These are phyloP conservation scores for Chiloscyllium plagiosum DNA, from an alignment of 2,113 vertebrate species.

Conservation along the genomic window DNA sequence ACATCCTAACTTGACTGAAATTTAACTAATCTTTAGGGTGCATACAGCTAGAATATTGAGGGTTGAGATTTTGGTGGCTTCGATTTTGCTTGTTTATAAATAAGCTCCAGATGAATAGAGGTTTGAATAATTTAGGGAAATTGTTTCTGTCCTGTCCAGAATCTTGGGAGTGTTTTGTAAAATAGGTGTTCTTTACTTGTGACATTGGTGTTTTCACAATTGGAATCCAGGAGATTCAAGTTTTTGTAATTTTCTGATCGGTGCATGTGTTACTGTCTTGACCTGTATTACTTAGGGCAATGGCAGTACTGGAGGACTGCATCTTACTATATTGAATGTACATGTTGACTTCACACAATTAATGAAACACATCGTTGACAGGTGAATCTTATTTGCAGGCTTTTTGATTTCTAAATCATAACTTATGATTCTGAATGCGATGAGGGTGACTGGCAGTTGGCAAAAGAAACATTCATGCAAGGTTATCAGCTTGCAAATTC, in stretches of 20 bases:
- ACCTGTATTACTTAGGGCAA: neutral
- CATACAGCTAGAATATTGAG: neutral
- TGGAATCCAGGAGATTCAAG: neutral
- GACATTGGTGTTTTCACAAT: neutral
- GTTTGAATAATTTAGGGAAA: neutral
- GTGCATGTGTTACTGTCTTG: neutral
- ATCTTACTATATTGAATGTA: neutral
- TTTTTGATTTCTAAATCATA: neutral
- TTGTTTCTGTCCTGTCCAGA: neutral
- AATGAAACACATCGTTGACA: neutral
- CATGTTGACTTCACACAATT: neutral
- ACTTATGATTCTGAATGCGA: neutral
- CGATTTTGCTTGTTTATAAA: neutral
- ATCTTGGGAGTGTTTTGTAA: neutral
- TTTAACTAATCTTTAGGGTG: neutral
- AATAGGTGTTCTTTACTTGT: neutral
- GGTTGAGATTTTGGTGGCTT: neutral
- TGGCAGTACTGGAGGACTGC: neutral
- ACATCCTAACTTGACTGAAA: neutral
- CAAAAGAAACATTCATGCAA: neutral
- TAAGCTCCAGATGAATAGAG: neutral
- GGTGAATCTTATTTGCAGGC: neutral
- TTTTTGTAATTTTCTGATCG: neutral
- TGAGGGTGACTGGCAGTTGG: neutral
- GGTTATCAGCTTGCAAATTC: neutral